Percentiles rank a stretch among this genome's conserved stretches.
Conservation (phyloP, 1,140 invertebrate genomes). For the Teleopsis dalmanni region DNA sequence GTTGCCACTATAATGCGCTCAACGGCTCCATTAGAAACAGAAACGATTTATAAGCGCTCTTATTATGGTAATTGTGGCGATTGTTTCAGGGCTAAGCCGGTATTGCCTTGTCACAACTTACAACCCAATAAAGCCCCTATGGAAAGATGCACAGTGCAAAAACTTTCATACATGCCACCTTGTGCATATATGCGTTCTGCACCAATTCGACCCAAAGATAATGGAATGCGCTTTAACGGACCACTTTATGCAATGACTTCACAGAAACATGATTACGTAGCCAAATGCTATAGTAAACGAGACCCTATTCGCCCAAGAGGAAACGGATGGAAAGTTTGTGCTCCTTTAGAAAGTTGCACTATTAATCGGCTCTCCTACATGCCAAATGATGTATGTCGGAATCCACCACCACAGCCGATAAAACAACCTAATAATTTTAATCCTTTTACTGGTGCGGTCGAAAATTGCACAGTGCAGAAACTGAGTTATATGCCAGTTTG, state of each 20-base stretch:
- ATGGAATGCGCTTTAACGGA: slow-evolving; percentile 48
- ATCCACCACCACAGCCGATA: slow-evolving; percentile 42
- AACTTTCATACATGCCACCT: slow-evolving; percentile 50
- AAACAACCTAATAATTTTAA: slow-evolving; percentile 41
- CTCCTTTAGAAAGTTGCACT: slow-evolving; percentile 49
- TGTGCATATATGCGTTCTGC: slow-evolving; percentile 40
- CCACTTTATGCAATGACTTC: slow-evolving; percentile 64
- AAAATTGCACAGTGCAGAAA: slow-evolving; percentile 50
- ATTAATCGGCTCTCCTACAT: slow-evolving; percentile 49
- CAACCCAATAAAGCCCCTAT: slow-evolving; percentile 40
- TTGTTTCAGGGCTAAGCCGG: slow-evolving; percentile 26
- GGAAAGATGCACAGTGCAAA: slow-evolving; percentile 48
- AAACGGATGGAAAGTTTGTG: slow-evolving; percentile 48
- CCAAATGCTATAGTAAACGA: slow-evolving; percentile 51
- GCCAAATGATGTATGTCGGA: slow-evolving; percentile 44
- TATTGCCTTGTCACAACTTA: slow-evolving; percentile 40
- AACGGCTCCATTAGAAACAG: slow-evolving; percentile 47
- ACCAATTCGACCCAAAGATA: slow-evolving; percentile 32
- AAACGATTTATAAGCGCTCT: slow-evolving; percentile 53
- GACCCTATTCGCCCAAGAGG: slow-evolving; percentile 47
- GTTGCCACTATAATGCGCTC: slow-evolving; percentile 47
- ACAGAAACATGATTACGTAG: slow-evolving; percentile 64
- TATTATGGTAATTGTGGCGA: slow-evolving; percentile 45
- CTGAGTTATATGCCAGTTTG: slow-evolving; percentile 54
- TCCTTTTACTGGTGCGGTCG: slow-evolving; percentile 40